These are phyloP conservation scores for Piezodorus guildinii DNA, from an alignment of 1,140 invertebrate species.

Conservation along the genomic window DNA sequence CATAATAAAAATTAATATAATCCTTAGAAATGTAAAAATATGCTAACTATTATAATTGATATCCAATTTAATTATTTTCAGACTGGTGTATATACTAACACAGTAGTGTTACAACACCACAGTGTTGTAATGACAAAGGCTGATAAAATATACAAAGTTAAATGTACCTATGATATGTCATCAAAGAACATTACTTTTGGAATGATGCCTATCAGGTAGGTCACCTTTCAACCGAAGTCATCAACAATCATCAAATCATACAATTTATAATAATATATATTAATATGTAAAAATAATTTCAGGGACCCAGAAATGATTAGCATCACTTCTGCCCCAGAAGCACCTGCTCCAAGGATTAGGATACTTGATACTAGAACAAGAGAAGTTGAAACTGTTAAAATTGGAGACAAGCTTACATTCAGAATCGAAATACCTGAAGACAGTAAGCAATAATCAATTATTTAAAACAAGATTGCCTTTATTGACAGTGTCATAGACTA, in stretches of 20 bases:
- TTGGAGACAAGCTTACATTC: constrained; percentile 89
- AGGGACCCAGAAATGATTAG: constrained; percentile 90
- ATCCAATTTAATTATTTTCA: constrained; percentile 31
- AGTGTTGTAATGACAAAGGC: constrained; percentile 94
- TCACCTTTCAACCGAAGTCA: not conserved
- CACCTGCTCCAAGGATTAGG: constrained; percentile 82
- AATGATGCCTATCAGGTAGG: constrained; percentile 86
- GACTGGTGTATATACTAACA: constrained; percentile 89
- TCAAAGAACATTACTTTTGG: constrained; percentile 93
- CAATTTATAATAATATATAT: not conserved
- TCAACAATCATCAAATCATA: not conserved
- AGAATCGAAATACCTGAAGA: constrained; percentile 91
- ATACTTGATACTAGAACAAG: constrained; percentile 72
- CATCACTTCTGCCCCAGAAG: constrained; percentile 87
- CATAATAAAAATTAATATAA: too few species aligned
- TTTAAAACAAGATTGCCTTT: not conserved
- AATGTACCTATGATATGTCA: constrained; percentile 92
- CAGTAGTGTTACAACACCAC: constrained; percentile 87
- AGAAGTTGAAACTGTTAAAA: constrained; percentile 87
- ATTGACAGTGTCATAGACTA: too few species aligned
- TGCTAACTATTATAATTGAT: too few species aligned
- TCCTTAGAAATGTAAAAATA: too few species aligned
- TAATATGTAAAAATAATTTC: constrained; percentile 19
- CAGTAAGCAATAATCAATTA: constrained; percentile 51
- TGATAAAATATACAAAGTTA: constrained; percentile 93